A percentile compares a stretch with the other conserved stretches of the same genome.
Evolutionary conservation across 2,888 invertebrate genomes (phyloP).

Genomic region (Tribolium freemani): DNA sequence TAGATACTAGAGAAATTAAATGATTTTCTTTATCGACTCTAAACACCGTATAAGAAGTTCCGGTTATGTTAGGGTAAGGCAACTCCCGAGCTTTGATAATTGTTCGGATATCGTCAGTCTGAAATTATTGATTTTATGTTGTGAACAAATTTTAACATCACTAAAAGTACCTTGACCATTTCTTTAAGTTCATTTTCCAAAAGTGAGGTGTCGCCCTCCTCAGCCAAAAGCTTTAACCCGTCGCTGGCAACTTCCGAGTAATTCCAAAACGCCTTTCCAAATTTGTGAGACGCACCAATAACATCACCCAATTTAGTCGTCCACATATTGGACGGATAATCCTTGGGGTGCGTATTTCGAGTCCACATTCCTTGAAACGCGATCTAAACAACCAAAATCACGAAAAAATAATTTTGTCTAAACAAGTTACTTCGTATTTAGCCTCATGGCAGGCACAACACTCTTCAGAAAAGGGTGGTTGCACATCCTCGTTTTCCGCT

Average conservation of each 20-base stretch:
- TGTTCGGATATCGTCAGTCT: slow-evolving; percentile 86
- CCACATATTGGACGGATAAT: slow-evolving; percentile 89
- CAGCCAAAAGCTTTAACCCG: slow-evolving; percentile 91
- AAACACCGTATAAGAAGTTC: slow-evolving; percentile 86
- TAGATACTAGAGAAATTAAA: slow-evolving; percentile 91
- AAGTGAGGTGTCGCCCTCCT: slow-evolving; percentile 89
- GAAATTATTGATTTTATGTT: slow-evolving; percentile 47
- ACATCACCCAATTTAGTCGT: slow-evolving; percentile 94
- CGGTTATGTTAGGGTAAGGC: slow-evolving; percentile 86
- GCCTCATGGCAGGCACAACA: slow-evolving; percentile 97
- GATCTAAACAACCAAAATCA: slow-evolving; percentile 69
- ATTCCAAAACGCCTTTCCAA: slow-evolving; percentile 89
- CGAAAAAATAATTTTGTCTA: background rate
- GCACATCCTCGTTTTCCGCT: slow-evolving; percentile 72
- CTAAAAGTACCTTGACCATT: slow-evolving; percentile 71
- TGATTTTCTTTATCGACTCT: slow-evolving; percentile 92
- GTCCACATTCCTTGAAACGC: slow-evolving; percentile 95
- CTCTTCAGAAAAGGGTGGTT: slow-evolving; percentile 75
- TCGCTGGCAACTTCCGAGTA: slow-evolving; percentile 87
- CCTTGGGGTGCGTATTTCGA: slow-evolving; percentile 92
- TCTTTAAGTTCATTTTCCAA: slow-evolving; percentile 90
- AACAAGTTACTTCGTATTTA: slow-evolving; percentile 83
- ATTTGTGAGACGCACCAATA: slow-evolving; percentile 91
- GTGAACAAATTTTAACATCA: background rate
- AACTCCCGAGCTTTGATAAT: slow-evolving; percentile 94